phyloP scores from a whole-genome alignment of 2,113 vertebrate species.

The Pachyramphus minor region DNA sequence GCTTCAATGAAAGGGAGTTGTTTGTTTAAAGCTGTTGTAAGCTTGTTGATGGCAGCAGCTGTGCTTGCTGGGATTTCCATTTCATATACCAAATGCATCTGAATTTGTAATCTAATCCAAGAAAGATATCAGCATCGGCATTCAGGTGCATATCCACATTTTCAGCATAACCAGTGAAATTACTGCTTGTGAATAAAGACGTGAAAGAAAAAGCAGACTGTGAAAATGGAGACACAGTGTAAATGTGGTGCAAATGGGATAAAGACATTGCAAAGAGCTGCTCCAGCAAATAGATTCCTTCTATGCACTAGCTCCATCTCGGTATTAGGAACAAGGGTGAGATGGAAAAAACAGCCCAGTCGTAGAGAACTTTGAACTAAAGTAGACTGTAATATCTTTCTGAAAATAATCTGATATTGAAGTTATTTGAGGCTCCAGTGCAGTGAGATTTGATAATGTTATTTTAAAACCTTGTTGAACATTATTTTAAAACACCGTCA shows the following conservation, averaged over 20 bases:
- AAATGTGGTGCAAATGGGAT: not conserved
- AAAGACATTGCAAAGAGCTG: not conserved
- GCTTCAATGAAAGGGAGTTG: constrained; percentile 7
- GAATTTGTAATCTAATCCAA: constrained; percentile 17
- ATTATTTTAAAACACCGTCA: not conserved
- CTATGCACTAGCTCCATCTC: not conserved
- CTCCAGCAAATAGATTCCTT: not conserved
- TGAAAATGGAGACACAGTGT: not conserved
- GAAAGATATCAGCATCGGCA: not conserved
- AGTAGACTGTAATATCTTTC: not conserved
- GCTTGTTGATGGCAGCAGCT: constrained; percentile 35
- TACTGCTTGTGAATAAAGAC: not conserved
- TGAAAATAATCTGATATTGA: not conserved
- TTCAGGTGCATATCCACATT: not conserved
- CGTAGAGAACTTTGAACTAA: not conserved
- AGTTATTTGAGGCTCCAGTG: not conserved
- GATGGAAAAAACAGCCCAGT: not conserved
- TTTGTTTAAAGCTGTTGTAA: constrained; percentile 14
- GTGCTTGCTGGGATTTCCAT: constrained; percentile 24
- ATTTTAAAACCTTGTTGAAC: not conserved
- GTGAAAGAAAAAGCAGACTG: not conserved
- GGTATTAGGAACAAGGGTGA: not conserved
- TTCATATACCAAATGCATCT: not conserved
- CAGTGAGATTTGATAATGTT: not conserved
- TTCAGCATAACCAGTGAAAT: not conserved